phyloP scores from a whole-genome alignment of 2,888 invertebrate genomes.

The Cyclophora punctaria region DNA sequence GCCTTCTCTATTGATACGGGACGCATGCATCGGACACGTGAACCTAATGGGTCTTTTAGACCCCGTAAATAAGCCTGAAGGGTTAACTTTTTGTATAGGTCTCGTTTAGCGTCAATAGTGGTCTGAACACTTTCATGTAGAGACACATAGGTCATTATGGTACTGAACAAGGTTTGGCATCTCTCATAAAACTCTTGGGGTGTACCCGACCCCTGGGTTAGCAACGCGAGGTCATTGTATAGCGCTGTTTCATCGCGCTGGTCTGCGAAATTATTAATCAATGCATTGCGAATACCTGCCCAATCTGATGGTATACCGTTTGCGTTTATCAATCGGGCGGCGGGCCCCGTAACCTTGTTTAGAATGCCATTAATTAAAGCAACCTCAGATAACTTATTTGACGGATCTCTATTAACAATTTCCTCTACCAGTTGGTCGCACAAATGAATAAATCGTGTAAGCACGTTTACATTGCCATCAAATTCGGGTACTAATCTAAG shows the following conservation, averaged over 20 bases:
- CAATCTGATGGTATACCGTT: slow-evolving; percentile 21
- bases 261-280: slow-evolving; percentile 22
- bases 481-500: slow-evolving; percentile 8
- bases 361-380: slow-evolving; percentile 9
- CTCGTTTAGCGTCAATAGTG: slow-evolving; percentile 15
- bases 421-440: slow-evolving; percentile 9
- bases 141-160: slow-evolving; percentile 17
- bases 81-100: slow-evolving; percentile 18
- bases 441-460: slow-evolving; percentile 16
- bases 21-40: slow-evolving; percentile 23
- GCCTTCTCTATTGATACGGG: slow-evolving; percentile 20
- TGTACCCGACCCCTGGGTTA: slow-evolving; percentile 11
- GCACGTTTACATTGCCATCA: slow-evolving; percentile 15
- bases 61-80: slow-evolving; percentile 20
- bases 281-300: slow-evolving; percentile 13
- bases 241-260: slow-evolving; percentile 21
- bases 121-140: slow-evolving; percentile 16
- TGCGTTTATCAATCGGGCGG: slow-evolving; percentile 18
- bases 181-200: slow-evolving; percentile 22
- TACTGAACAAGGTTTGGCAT: slow-evolving; percentile 21
- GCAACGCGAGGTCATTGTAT: slow-evolving; percentile 17
- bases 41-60: slow-evolving; percentile 18
- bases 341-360: slow-evolving; percentile 8
- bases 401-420: background rate
- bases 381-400: slow-evolving; percentile 5